Evolutionary conservation across 2,888 invertebrate genomes (phyloP), one percentile per base, ranked within the genome.

Genomic region (Epistrophe grossulariae): DNA sequence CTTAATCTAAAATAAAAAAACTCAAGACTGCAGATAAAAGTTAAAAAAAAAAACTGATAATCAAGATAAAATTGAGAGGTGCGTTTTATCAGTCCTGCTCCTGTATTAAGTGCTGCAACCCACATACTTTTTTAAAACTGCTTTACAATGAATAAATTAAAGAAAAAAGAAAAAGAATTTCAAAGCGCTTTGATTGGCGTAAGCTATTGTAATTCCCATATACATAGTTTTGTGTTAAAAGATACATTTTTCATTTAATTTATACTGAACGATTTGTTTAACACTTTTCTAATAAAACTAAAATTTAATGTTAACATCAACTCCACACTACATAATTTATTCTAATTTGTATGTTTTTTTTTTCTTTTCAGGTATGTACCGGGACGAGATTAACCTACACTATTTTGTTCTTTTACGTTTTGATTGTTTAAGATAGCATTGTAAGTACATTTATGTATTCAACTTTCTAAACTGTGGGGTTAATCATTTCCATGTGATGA

Each of bases 321-420:
- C 19, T n/a, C 40, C 24, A 55, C 31, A 55, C 17, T 2, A 1
- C 13, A 15, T 62, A 62, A 62, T 43, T 40, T 62, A 62, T 62
- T 62, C 24, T 62, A 62, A 62, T 38, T 24, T 40, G 7, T 24
- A 15, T 40, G 2, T 19, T 9, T 62, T 40, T 19, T 19, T 60
- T 38, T 38, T 38, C 62, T 24, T 62, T 62, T 24, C 62, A 62
- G 62, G 62, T 62, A 40, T 40, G 62, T 62, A 62, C 17, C 15
- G 11, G 8, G 17, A 40, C 24, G 11, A 8, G 17, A 40, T 62
- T 62, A 59, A 59, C 59, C 40, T 62, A 62, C 43, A 24, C 40
- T 13, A 13, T 40, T 35, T 59, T 59, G n/a, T 59, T 38, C 17
- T 13, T 60, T 60, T 4, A 31, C 10, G 6, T 19, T 19, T 38